A percentile compares a stretch with the other conserved stretches of the same genome.
phyloP scores from a whole-genome alignment of 2,888 invertebrate genomes.

The Hemaris fuciformis region DNA sequence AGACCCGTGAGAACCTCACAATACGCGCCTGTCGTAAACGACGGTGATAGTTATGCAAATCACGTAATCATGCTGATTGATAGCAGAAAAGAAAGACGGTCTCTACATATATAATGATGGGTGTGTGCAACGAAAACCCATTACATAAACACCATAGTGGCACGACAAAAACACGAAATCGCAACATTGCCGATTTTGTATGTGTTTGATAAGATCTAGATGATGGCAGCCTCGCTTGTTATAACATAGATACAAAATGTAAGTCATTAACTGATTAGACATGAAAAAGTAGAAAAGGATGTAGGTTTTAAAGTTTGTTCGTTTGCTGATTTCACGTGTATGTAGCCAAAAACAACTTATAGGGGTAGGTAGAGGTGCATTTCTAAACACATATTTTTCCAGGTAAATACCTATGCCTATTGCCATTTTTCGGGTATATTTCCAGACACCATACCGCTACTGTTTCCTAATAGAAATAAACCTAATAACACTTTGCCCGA shows the following conservation, averaged over 20 bases:
- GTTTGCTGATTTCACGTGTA: too few relatives aligned
- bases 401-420: too few relatives aligned
- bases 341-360: too few relatives aligned
- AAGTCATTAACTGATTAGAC: neutral
- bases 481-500: too few relatives aligned
- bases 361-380: too few relatives aligned
- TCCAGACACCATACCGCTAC: too few relatives aligned
- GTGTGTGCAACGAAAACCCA: slow-evolving; percentile 1
- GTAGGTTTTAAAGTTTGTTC: too few relatives aligned
- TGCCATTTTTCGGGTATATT: too few relatives aligned
- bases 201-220: neutral
- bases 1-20: too few relatives aligned
- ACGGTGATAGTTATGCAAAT: slow-evolving; percentile 23
- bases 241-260: neutral
- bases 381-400: too few relatives aligned
- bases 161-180: neutral
- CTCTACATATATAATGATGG: slow-evolving; percentile 3
- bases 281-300: too few relatives aligned
- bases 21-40: slow-evolving; percentile 5
- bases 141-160: slow-evolving; percentile 2
- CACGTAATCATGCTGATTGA: slow-evolving; percentile 14
- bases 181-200: neutral
- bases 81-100: neutral
- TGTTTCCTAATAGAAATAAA: too few relatives aligned
- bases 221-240: neutral